Percentiles rank a stretch among this genome's conserved stretches.
Evolutionary conservation across 1,140 invertebrate genomes (phyloP).

Genomic region (Atta texana): DNA sequence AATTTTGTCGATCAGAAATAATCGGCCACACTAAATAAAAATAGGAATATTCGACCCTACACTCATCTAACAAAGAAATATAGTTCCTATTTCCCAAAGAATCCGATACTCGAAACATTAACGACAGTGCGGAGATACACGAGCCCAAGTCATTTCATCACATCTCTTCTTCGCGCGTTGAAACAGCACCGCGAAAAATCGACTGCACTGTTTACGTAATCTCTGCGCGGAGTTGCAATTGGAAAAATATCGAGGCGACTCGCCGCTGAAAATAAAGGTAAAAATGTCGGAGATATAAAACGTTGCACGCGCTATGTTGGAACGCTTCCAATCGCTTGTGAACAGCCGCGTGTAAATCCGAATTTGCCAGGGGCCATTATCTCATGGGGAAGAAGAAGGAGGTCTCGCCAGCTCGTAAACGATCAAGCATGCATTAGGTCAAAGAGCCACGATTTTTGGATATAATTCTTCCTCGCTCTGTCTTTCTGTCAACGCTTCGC

Average conservation of each 20-base stretch:
- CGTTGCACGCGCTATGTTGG: slow-evolving; percentile 49
- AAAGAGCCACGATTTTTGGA: slow-evolving; percentile 47
- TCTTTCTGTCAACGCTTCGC: slow-evolving; percentile 47
- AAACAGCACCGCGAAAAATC: slow-evolving; percentile 15
- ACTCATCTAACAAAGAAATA: slow-evolving; percentile 1
- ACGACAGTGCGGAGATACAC: background rate
- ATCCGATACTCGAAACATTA: slow-evolving; percentile 43
- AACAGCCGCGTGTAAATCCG: slow-evolving; percentile 58
- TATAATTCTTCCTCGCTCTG: slow-evolving; percentile 48
- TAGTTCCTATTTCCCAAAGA: background rate
- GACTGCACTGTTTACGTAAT: slow-evolving; percentile 47
- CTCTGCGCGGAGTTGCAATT: slow-evolving; percentile 27
- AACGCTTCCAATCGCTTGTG: slow-evolving; percentile 57
- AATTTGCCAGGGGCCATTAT: slow-evolving; percentile 63
- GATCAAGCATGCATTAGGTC: slow-evolving; percentile 59
- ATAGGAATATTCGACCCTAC: background rate
- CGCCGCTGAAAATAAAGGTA: slow-evolving; percentile 51
- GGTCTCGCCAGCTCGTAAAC: slow-evolving; percentile 52
- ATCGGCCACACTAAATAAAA: background rate
- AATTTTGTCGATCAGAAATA: background rate
- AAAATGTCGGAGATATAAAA: slow-evolving; percentile 56
- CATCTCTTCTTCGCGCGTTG: background rate
- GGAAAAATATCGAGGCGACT: slow-evolving; percentile 47
- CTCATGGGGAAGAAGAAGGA: slow-evolving; percentile 9
- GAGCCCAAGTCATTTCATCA: slow-evolving; percentile 18